Evolutionary conservation across 2,797 vertebrate genomes (phyloP), one percentile per base, ranked within the genome.

Genomic region (Buceros bicornis): DNA sequence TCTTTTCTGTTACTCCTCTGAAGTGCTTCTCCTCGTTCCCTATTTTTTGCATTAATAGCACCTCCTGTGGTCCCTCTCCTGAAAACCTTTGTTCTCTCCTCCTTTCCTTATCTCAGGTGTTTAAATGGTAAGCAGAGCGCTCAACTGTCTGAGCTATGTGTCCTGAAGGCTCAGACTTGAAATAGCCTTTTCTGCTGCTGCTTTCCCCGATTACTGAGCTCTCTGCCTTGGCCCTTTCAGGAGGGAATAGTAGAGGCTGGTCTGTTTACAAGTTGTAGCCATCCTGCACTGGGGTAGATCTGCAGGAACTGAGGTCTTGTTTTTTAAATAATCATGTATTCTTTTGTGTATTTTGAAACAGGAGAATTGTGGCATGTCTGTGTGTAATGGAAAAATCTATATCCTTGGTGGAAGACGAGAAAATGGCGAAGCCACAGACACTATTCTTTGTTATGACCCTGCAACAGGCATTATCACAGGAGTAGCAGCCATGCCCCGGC

Each of bases 311-410:
- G 31, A 72, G n/a, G 13, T 29, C 20, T 40, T 66, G n/a, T 13
- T 50, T 89, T 93, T 91, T 72, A 50, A 91, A 54, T 87, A 93
- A 82, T 60, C 12, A 0, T 31, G 6, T 54, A 28, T 96, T 82
- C 71, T 65, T 93, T 88, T 94, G 48, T 96, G 54, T 95, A 62
- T 97, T 97, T 98, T 92, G 73, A 79, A 97, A 91, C 98, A 99
- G 99, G 99, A 99, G 98, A 99, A 99, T 93, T 99, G 99, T 87
- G 99, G 99, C 90, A 99, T 99, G 99, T 99, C 99, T 5, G 99
- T 99, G 76, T 99, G 99, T 95, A 99, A 99, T 37, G 99, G 99
- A 42, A 99, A 99, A 97, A 99, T 99, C 98, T 99, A 99, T 96
- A 99, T 99, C 97, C 98, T 99, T 57, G 99, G 99, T 28, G 99